phyloP scores from a whole-genome alignment of 2,888 invertebrate genomes.

The Peribatodes rhomboidaria region DNA sequence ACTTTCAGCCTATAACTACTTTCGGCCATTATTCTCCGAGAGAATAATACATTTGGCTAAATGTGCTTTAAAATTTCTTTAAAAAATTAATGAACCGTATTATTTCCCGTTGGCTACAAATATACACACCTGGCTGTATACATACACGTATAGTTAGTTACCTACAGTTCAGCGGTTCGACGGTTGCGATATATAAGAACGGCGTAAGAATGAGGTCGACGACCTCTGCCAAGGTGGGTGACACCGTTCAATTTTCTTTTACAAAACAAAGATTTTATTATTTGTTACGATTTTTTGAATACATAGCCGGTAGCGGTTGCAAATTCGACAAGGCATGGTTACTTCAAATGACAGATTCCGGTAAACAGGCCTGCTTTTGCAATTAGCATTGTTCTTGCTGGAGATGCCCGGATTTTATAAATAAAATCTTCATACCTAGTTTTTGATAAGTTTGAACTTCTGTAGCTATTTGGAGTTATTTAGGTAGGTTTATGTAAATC shows the following conservation, averaged over 20 bases:
- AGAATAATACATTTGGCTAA: slow-evolving; percentile 35
- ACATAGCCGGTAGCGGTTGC: slow-evolving; percentile 31
- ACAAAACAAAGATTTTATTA: slow-evolving; percentile 44
- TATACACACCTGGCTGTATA: slow-evolving; percentile 34
- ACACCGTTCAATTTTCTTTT: slow-evolving; percentile 62
- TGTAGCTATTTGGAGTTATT: not conserved
- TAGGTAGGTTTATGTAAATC: not conserved
- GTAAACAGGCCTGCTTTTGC: slow-evolving; percentile 33
- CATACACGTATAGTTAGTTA: slow-evolving; percentile 58
- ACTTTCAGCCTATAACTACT: slow-evolving; percentile 39
- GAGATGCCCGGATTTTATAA: slow-evolving; percentile 15
- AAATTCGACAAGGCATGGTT: slow-evolving; percentile 34
- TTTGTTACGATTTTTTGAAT: slow-evolving; percentile 38
- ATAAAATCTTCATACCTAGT: not conserved
- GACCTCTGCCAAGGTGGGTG: slow-evolving; percentile 71
- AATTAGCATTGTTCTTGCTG: slow-evolving; percentile 23
- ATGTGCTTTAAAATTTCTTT: slow-evolving; percentile 52
- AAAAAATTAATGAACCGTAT: slow-evolving; percentile 81
- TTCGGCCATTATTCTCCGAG: slow-evolving; percentile 30
- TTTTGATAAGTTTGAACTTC: not conserved
- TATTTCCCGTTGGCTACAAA: slow-evolving; percentile 81
- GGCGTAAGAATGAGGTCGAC: slow-evolving; percentile 70
- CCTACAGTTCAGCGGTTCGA: slow-evolving; percentile 66
- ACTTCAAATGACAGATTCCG: slow-evolving; percentile 29
- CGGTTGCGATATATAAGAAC: slow-evolving; percentile 72